Base-by-base conservation (phyloP, 2,888 invertebrate species). In the Caenorhabditis sp. region DNA sequence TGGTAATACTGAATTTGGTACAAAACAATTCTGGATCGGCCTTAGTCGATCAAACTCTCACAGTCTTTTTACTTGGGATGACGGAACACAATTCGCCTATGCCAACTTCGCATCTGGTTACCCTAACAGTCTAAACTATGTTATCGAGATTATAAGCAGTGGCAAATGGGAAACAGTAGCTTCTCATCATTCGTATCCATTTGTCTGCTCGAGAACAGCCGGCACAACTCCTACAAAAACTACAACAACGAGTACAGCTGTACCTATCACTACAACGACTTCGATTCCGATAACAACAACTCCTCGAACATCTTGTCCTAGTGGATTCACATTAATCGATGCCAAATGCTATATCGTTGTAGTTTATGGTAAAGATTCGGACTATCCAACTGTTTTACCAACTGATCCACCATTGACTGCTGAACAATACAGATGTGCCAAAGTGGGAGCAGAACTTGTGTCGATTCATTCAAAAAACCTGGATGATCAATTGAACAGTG, bases 321-420 rank as follows among this genome's bases (percentile, higher is more conserved):
- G 17, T 10, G 64, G 64, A 64, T 69, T 69, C 61, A 64, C 56
- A 7, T 20, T 64, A 0, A 61, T 69, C n/a, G 69, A 61, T 26
- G 43, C 60, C 0, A 69, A 64, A 12, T 64, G 64, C 14, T 43
- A 17, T 14, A 43, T 43, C 17, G 43, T 43, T 7, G 17, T 70
- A n/a, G 59, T 36, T 20, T 70, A 70, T 54, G 70, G 70, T 65
- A 65, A 70, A 12, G 70, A 70, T 20, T 66, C 70, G 53, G 65
- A 70, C 58, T 70, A 66, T 43, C 65, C 65, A 20, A 31, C 38
- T 54, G 65, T 70, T 5, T 65, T 65, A 64, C 64, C 65, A 20
- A 62, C 65, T 59, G 58, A 64, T 43, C 70, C 65, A 10, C 62
- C 62, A 36, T 54, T 70, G 70, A 70, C 70, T 0, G 56, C 17